Percentiles rank a stretch among this genome's conserved stretches.
Conservation (phyloP, 2,113 vertebrate genomes). For the Corvus moneduloides region DNA sequence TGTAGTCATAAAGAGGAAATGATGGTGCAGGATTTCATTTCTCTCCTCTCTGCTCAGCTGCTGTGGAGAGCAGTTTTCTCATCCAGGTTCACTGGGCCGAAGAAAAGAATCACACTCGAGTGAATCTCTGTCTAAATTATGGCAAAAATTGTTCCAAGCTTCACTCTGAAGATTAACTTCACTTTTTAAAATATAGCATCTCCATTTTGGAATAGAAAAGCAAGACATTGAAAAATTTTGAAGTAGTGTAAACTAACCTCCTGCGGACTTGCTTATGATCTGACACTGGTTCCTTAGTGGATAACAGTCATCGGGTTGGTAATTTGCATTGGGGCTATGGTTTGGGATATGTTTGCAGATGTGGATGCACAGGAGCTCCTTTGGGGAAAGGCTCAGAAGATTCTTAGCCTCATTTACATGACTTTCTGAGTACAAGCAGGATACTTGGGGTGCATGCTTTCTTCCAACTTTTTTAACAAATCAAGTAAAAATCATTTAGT, state of each 20-base stretch:
- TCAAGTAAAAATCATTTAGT: not conserved
- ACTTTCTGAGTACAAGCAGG: not conserved
- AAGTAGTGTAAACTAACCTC: not conserved
- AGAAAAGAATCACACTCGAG: not conserved
- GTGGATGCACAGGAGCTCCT: not conserved
- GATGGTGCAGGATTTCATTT: not conserved
- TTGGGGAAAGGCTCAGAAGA: not conserved
- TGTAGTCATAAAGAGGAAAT: not conserved
- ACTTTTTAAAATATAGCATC: not conserved
- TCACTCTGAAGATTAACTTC: not conserved
- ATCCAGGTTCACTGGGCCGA: not conserved
- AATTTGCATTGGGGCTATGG: not conserved
- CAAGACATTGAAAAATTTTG: not conserved
- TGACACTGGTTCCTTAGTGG: not conserved
- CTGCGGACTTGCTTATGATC: not conserved
- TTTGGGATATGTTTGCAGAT: not conserved
- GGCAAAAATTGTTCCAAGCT: not conserved
- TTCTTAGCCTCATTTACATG: not conserved
- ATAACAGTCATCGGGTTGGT: fast-evolving
- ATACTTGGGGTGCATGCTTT: not conserved
- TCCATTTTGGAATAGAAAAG: not conserved
- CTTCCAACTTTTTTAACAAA: not conserved
- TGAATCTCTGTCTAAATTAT: not conserved
- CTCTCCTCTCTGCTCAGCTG: not conserved
- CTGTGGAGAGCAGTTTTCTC: not conserved